Base-by-base conservation (phyloP, 1,140 invertebrate genomes). In the Maniola jurtina region DNA sequence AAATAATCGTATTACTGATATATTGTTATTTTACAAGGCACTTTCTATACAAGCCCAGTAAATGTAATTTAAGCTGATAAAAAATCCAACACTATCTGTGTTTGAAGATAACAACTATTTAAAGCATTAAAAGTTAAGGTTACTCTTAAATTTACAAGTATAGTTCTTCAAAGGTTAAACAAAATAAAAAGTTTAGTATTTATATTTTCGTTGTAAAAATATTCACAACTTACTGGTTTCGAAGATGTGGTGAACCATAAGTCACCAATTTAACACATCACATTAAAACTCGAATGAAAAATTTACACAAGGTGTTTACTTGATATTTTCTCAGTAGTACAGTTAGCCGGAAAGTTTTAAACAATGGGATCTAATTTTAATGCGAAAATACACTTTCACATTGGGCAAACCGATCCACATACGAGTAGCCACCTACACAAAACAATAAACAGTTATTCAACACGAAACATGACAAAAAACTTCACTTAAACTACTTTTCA, bases 301-400 rank as follows among this genome's bases (percentile, higher is more conserved):
- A 71, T 70, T 86, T 82, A 79, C 76, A 73, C 79, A 86, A 86
- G 73, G 64, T 56, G 66, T 75, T 70, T 70, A 76, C 66, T 76
- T 64, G 73, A 52, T 68, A 79, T 83, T 85, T 85, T 86, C 83
- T 77, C 80, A 86, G n/a, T 40, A 25, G 36, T 15, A 75, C 75
- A 74, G 71, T 75, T 80, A 86, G 80, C 79, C 76, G 81, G 84
- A 86, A 86, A 81, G 76, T 78, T 80, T 79, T 66, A 75, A 88
- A 90, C 88, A 90, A 90, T 90, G 84, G 84, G 81, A 83, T 83
- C 80, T 81, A 86, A 90, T 88, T 84, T 90, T 86, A 88, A 90
- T 88, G 86, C 85, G 81, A 88, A 88, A 82, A 88, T 79, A 81
- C 84, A 90, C 88, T 90, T 90, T 90, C 88, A 88, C 88, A 88